These are phyloP conservation scores for Hylaeus volcanicus DNA, from an alignment of 1,140 invertebrate genomes.

Conservation along the genomic window DNA sequence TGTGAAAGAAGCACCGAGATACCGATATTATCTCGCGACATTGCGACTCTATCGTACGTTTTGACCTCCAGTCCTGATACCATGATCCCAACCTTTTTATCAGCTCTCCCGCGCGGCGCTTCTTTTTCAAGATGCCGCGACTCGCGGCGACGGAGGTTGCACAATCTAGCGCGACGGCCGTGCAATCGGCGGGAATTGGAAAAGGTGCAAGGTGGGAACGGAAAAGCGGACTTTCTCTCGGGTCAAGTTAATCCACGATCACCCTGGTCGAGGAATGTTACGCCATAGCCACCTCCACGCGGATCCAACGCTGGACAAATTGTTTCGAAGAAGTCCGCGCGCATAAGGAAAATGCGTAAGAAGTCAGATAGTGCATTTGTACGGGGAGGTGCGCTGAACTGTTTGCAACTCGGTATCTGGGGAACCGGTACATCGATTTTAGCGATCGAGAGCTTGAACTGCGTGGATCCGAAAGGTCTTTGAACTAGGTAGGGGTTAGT, in stretches of 20 bases:
- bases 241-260: constrained; percentile 51
- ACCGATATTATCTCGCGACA: constrained; percentile 42
- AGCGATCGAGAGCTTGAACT: too few species aligned
- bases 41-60: constrained; percentile 39
- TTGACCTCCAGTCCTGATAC: constrained; percentile 34
- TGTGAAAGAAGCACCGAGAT: constrained; percentile 46
- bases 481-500: too few species aligned
- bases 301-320: constrained; percentile 10
- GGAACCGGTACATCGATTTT: too few species aligned
- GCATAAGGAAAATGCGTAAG: too few species aligned
- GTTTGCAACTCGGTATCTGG: too few species aligned
- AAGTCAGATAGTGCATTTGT: too few species aligned
- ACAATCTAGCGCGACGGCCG: constrained; percentile 19
- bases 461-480: too few species aligned
- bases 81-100: background rate
- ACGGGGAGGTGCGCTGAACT: too few species aligned
- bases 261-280: constrained; percentile 27
- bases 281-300: constrained; percentile 14
- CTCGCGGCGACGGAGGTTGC: constrained; percentile 33
- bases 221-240: constrained; percentile 58
- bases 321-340: background rate
- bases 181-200: constrained; percentile 56
- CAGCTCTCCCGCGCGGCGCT: background rate
- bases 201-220: constrained; percentile 42
- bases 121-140: background rate